Evolutionary conservation across 2,888 invertebrate species (phyloP).

Genomic region (Malacosoma neustria): DNA sequence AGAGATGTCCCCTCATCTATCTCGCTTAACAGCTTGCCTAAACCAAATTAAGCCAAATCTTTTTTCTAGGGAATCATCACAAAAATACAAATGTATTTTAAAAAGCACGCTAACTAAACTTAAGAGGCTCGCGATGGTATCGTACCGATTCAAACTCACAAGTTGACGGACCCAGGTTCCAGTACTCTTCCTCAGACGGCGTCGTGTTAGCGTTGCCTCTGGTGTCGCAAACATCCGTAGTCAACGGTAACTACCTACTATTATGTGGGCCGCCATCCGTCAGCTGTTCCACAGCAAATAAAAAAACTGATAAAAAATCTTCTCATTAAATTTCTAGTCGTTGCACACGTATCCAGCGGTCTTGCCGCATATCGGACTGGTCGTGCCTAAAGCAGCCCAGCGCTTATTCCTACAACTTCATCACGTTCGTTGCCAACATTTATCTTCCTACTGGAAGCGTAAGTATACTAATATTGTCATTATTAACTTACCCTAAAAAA

Average conservation of each 20-base stretch:
- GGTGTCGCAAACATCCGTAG: neutral
- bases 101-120: too few species aligned
- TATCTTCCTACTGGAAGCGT: conserved; percentile 77
- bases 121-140: too few species aligned
- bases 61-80: too few species aligned
- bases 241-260: neutral
- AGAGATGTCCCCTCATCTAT: too few species aligned
- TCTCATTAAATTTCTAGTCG: conserved; percentile 72
- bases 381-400: conserved; percentile 87
- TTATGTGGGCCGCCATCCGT: neutral
- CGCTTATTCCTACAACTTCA: conserved; percentile 93
- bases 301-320: neutral
- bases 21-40: too few species aligned
- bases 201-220: neutral
- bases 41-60: too few species aligned
- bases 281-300: neutral
- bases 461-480: conserved; percentile 20
- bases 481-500: too few species aligned
- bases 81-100: too few species aligned
- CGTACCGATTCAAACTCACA: too few species aligned
- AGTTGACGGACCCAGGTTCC: too few species aligned
- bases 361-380: conserved; percentile 82
- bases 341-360: conserved; percentile 81
- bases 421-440: conserved; percentile 91
- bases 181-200: neutral